Evolutionary conservation across 2,888 invertebrate genomes (phyloP).

Genomic region (Epistrophella euchroma): DNA sequence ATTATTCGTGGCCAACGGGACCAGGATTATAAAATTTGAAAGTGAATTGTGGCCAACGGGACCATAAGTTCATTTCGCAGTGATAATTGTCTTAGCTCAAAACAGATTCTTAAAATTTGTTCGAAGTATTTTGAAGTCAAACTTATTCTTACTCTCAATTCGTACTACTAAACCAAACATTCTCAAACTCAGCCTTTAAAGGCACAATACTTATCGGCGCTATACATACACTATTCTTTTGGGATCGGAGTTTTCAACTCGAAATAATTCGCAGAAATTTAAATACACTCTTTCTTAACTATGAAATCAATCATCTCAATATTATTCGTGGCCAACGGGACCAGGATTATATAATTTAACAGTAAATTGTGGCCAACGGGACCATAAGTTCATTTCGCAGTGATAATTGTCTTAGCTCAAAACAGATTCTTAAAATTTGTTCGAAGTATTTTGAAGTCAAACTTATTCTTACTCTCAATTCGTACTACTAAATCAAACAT

Average conservation of each 20-base stretch:
- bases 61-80: background rate
- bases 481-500: too few relatives aligned
- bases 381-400: too few relatives aligned
- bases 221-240: background rate
- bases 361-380: too few relatives aligned
- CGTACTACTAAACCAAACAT: background rate
- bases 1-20: constrained; percentile 2
- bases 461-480: too few relatives aligned
- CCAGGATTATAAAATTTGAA: background rate
- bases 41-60: background rate
- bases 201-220: background rate
- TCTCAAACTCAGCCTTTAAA: background rate
- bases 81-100: background rate
- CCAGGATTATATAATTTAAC: too few relatives aligned
- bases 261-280: background rate
- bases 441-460: too few relatives aligned
- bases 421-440: too few relatives aligned
- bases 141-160: background rate
- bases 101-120: background rate
- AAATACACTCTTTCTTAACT: background rate
- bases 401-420: too few relatives aligned
- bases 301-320: background rate
- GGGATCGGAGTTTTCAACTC: background rate
- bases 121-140: background rate
- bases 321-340: background rate